These are phyloP conservation scores for Drosophila guanche DNA, from an alignment of 1,140 invertebrate genomes.

Conservation along the genomic window DNA sequence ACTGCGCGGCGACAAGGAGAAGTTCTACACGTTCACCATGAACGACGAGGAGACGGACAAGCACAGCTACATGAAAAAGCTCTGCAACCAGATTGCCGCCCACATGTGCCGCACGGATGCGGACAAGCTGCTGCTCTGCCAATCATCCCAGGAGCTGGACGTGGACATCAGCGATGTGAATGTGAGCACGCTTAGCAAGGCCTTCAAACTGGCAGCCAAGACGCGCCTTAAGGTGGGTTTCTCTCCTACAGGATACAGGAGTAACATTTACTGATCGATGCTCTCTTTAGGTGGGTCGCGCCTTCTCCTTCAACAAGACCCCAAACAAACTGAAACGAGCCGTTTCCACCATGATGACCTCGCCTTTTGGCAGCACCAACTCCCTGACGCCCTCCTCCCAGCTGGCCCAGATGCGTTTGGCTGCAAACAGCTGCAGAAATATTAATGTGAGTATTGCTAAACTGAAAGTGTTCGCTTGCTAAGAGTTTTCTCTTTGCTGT, in stretches of 20 bases:
- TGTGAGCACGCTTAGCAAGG: slow-evolving; percentile 93
- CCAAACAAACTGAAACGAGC: slow-evolving; percentile 96
- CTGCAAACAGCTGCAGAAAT: slow-evolving; percentile 89
- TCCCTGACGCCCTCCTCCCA: slow-evolving; percentile 90
- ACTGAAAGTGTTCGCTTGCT: too few relatives aligned
- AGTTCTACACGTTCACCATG: slow-evolving; percentile 93
- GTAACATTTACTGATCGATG: neutral
- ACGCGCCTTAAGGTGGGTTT: slow-evolving; percentile 90
- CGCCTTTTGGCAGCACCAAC: slow-evolving; percentile 92
- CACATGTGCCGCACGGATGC: slow-evolving; percentile 92
- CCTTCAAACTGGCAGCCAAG: slow-evolving; percentile 92
- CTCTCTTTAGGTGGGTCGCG: slow-evolving; percentile 88
- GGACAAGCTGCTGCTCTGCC: slow-evolving; percentile 84
- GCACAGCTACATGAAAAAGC: slow-evolving; percentile 89
- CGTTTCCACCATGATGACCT: slow-evolving; percentile 96
- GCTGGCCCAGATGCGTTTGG: slow-evolving; percentile 91
- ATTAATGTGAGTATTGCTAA: slow-evolving; percentile 88
- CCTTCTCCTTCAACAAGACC: slow-evolving; percentile 97
- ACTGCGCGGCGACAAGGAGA: slow-evolving; percentile 92
- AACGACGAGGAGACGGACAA: slow-evolving; percentile 92
- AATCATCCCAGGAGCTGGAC: slow-evolving; percentile 91
- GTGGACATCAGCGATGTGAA: slow-evolving; percentile 93
- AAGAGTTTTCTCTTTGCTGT: slow-evolving; percentile 15
- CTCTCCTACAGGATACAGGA: too few relatives aligned
- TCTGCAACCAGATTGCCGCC: slow-evolving; percentile 95